A percentile compares a stretch with the other conserved stretches of the same genome.
Conservation (phyloP, 2,797 vertebrate species). For the Lateolabrax maculatus region DNA sequence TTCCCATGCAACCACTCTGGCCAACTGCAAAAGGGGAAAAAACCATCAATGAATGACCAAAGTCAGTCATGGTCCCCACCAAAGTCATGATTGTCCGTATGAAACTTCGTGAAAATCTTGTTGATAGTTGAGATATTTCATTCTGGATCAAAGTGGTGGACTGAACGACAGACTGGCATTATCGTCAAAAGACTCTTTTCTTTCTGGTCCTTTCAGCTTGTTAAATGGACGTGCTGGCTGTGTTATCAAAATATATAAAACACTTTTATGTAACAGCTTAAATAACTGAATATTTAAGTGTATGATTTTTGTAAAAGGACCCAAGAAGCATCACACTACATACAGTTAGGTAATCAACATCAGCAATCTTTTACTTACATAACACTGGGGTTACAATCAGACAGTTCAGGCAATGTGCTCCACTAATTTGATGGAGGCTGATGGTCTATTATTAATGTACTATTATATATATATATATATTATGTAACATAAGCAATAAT, state of each 20-base stretch:
- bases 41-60: too few relatives aligned
- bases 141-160: too few relatives aligned
- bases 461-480: neutral
- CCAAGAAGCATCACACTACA: neutral
- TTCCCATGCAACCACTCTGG: too few relatives aligned
- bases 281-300: neutral
- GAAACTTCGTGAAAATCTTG: too few relatives aligned
- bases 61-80: too few relatives aligned
- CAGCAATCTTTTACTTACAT: neutral
- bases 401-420: neutral
- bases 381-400: neutral
- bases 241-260: constrained; percentile 8
- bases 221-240: neutral
- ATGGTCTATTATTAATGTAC: neutral
- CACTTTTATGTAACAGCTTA: neutral
- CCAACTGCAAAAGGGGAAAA: too few relatives aligned
- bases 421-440: too few relatives aligned
- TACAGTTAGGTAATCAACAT: neutral
- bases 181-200: too few relatives aligned
- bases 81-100: too few relatives aligned
- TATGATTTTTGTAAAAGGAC: neutral
- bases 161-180: too few relatives aligned
- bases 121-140: too few relatives aligned
- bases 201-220: too few relatives aligned
- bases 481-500: neutral